These are phyloP conservation scores for Haplotaxodon microlepis DNA, from an alignment of 2,113 vertebrate species.

Conservation along the genomic window DNA sequence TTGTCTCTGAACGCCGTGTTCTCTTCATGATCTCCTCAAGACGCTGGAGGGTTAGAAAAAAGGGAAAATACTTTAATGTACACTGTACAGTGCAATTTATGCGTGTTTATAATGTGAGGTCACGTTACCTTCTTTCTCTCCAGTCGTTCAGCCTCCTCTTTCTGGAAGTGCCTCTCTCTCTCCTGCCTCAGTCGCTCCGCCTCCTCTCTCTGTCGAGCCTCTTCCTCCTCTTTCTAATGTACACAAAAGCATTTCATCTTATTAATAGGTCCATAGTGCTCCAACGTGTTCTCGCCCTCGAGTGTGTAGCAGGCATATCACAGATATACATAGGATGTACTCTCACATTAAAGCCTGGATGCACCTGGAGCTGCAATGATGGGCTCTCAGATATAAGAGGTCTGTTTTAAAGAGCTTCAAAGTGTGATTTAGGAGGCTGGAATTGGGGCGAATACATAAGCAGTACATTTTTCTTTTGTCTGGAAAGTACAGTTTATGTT, in stretches of 20 bases:
- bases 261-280: not conserved
- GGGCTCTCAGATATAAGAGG: not conserved
- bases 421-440: not conserved
- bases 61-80: not conserved
- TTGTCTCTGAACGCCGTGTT: constrained; percentile 82
- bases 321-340: not conserved
- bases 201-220: constrained; percentile 83
- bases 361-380: not conserved
- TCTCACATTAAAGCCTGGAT: not conserved
- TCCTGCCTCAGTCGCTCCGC: constrained; percentile 79
- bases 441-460: not conserved
- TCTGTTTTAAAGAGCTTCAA: not conserved
- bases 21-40: constrained; percentile 99
- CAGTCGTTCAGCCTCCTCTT: constrained; percentile 90
- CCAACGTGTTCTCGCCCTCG: not conserved
- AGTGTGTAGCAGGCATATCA: not conserved
- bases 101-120: not conserved
- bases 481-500: not conserved
- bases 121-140: constrained; percentile 89
- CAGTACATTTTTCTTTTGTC: not conserved
- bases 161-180: constrained; percentile 92
- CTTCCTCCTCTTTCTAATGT: constrained; percentile 80
- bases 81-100: rapidly evolving
- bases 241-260: not conserved
- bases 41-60: constrained; percentile 69